These are phyloP conservation scores for Podargus strigoides DNA, from an alignment of 2,797 vertebrate species.

Conservation along the genomic window DNA sequence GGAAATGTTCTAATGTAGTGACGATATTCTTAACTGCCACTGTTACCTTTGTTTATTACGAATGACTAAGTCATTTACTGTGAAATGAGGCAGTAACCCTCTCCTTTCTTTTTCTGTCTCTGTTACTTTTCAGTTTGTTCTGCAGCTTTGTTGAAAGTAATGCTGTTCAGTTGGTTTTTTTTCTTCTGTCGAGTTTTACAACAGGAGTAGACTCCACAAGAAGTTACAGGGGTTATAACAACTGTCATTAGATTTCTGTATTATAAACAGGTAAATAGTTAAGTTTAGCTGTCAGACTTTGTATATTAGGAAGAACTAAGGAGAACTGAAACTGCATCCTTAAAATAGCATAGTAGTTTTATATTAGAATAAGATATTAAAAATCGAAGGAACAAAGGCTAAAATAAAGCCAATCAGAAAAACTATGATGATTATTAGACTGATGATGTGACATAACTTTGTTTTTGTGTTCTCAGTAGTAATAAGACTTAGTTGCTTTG, in stretches of 20 bases:
- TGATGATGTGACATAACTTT: not conserved
- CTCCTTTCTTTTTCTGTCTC: not conserved
- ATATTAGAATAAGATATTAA: not conserved
- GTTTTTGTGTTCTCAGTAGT: not conserved
- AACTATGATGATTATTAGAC: not conserved
- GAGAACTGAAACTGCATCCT: not conserved
- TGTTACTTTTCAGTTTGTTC: not conserved
- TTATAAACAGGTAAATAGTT: not conserved
- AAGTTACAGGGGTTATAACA: not conserved
- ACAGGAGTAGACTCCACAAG: not conserved
- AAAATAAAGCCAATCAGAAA: not conserved
- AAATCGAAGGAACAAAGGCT: not conserved
- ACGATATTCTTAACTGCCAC: not conserved
- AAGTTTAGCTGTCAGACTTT: not conserved
- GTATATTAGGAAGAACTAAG: not conserved
- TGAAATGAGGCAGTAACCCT: not conserved
- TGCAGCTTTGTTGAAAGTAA: not conserved
- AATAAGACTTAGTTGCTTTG: not conserved
- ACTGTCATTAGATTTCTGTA: not conserved
- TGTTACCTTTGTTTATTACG: not conserved
- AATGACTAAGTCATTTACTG: not conserved
- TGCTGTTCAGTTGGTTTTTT: fast-evolving
- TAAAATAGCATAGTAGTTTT: not conserved
- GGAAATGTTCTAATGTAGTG: not conserved
- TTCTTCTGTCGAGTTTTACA: not conserved